These are phyloP conservation scores for Alca torda DNA, from an alignment of 2,797 vertebrate genomes.

Conservation along the genomic window DNA sequence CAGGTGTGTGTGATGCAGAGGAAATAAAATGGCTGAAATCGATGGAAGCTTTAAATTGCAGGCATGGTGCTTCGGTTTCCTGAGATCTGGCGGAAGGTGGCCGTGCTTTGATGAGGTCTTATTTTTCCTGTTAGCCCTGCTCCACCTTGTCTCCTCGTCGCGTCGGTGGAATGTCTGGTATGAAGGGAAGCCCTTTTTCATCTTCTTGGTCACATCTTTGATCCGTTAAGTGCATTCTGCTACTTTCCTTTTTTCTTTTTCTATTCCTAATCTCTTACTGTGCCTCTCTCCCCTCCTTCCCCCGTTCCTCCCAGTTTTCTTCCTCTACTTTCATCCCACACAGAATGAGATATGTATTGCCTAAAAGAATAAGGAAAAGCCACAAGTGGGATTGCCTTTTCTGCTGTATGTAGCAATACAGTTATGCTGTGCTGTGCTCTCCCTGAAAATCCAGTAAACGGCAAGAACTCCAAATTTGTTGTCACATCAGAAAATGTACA, in stretches of 20 bases:
- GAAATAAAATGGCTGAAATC: not conserved
- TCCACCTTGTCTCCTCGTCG: not conserved
- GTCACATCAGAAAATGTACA: not conserved
- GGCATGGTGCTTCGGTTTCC: not conserved
- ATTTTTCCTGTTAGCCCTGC: not conserved
- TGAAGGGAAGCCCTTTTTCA: not conserved
- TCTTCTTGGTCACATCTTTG: slow-evolving; percentile 10
- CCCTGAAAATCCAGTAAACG: not conserved
- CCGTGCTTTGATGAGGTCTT: not conserved
- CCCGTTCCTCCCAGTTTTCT: not conserved
- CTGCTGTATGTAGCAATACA: not conserved
- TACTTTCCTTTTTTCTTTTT: not conserved
- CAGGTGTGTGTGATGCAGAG: not conserved
- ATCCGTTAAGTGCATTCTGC: not conserved
- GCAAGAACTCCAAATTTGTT: not conserved
- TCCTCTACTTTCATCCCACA: not conserved
- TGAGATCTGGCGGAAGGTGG: not conserved
- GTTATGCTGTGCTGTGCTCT: not conserved
- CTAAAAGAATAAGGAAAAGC: not conserved
- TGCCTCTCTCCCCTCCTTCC: not conserved
- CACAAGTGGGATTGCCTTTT: not conserved
- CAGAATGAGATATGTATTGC: not conserved
- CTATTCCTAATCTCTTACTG: not conserved
- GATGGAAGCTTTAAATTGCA: not conserved
- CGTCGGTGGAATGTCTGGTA: not conserved